Conservation (phyloP, 35 echinoderm and acorn worm genomes). For the Nesometra sesokonis region DNA sequence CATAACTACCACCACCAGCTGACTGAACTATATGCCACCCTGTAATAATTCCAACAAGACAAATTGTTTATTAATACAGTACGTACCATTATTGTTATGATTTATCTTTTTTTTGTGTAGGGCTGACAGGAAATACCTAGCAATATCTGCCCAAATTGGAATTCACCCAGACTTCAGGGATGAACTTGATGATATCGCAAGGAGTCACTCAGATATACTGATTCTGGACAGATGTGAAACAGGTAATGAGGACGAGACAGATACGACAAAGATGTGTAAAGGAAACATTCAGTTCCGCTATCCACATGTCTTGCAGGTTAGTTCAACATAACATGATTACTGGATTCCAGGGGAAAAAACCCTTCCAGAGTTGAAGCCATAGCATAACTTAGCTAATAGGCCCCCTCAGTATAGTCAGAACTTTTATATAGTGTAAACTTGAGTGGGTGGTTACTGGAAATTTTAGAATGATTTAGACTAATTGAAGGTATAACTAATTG, state of each 20-base stretch:
- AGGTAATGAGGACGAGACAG: constrained; percentile 2
- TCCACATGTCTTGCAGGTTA: constrained; percentile 83
- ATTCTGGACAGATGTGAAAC: constrained; percentile 57
- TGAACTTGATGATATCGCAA: constrained; percentile 43
- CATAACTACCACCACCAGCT: no score
- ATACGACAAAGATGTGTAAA: constrained; percentile 41
- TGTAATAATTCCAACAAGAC: no score
- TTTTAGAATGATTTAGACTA: no score
- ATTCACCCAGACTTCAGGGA: constrained; percentile 71
- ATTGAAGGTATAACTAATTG: no score
- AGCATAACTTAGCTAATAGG: no score
- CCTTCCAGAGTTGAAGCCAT: no score
- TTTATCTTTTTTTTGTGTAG: constrained; percentile 6
- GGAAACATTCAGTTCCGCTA: constrained; percentile 42
- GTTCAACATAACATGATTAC: no score
- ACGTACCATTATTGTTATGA: background rate
- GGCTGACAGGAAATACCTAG: constrained; percentile 46
- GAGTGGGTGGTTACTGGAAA: no score
- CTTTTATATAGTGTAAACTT: no score
- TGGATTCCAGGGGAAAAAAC: no score
- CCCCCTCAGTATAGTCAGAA: no score
- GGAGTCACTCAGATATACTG: constrained; percentile 36
- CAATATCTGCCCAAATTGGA: constrained; percentile 82
- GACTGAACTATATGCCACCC: no score
- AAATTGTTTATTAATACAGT: background rate